These are phyloP conservation scores for Eupithecia tripunctaria DNA, from an alignment of 2,888 invertebrate genomes.

Conservation along the genomic window DNA sequence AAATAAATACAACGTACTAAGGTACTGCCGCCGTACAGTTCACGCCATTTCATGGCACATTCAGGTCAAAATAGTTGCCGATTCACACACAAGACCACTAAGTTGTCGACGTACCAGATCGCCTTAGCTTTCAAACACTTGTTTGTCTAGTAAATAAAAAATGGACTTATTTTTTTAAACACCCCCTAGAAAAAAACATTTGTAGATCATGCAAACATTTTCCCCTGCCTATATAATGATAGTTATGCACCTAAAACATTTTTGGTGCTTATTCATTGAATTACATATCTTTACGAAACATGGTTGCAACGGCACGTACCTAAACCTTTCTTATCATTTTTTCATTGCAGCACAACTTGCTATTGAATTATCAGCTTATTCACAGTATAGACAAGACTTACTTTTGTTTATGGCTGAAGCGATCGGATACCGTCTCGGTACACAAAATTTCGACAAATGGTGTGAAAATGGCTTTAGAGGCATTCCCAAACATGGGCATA, in stretches of 20 bases:
- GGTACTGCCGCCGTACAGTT: slow-evolving; percentile 49
- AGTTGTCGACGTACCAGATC: background rate
- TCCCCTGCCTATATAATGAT: background rate
- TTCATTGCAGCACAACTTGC: background rate
- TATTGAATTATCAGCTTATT: background rate
- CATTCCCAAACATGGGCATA: background rate
- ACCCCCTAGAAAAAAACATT: background rate
- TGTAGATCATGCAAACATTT: background rate
- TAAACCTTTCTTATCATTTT: too few species aligned
- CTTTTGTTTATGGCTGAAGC: background rate
- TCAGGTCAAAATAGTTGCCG: slow-evolving; percentile 24
- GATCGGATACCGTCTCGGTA: background rate
- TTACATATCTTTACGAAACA: background rate
- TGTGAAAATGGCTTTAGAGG: background rate
- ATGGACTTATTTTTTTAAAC: background rate
- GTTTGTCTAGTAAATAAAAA: background rate
- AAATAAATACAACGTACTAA: slow-evolving; percentile 64
- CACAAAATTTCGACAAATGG: background rate
- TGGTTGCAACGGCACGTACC: too few species aligned
- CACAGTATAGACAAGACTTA: background rate
- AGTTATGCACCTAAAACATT: background rate
- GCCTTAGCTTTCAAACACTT: background rate
- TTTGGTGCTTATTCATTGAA: background rate
- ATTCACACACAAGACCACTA: background rate
- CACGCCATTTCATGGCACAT: slow-evolving; percentile 33